A percentile compares a stretch with the other conserved stretches of the same genome.
Evolutionary conservation across 23 tunicate genomes (phyloP).

Genomic region (Trididemnum miniatum): DNA sequence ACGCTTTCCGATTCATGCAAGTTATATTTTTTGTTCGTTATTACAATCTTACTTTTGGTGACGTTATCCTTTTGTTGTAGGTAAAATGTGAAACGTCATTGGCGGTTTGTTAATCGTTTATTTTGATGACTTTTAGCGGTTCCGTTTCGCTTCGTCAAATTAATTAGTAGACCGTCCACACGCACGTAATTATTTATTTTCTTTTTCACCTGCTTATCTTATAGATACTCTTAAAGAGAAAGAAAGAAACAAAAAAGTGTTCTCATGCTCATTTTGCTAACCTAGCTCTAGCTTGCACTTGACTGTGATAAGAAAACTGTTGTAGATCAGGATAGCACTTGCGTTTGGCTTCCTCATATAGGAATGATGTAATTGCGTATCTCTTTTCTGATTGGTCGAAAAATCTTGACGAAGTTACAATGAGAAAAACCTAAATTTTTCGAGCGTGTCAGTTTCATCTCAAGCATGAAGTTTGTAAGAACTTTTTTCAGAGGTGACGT

Average conservation of each 20-base stretch:
- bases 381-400: constrained; percentile 16
- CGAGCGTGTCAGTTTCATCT: not conserved
- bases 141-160: constrained; percentile 11
- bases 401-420: not conserved
- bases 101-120: not conserved
- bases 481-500: constrained; percentile 12
- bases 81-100: no score
- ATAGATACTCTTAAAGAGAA: not conserved
- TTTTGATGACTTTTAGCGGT: constrained; percentile 12
- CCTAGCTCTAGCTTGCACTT: not conserved
- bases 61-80: no score
- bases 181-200: constrained; percentile 19
- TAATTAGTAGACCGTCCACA: not conserved
- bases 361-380: constrained; percentile 29
- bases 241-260: constrained; percentile 10
- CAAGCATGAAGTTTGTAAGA: constrained; percentile 4
- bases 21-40: no score
- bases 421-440: not conserved
- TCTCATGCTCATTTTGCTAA: not conserved
- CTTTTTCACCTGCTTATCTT: not conserved
- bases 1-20: no score
- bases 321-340: constrained; percentile 10
- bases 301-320: not conserved
- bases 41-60: no score
- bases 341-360: not conserved